These are phyloP conservation scores for Antheraea yamamai DNA, from an alignment of 2,888 invertebrate genomes.

Conservation along the genomic window DNA sequence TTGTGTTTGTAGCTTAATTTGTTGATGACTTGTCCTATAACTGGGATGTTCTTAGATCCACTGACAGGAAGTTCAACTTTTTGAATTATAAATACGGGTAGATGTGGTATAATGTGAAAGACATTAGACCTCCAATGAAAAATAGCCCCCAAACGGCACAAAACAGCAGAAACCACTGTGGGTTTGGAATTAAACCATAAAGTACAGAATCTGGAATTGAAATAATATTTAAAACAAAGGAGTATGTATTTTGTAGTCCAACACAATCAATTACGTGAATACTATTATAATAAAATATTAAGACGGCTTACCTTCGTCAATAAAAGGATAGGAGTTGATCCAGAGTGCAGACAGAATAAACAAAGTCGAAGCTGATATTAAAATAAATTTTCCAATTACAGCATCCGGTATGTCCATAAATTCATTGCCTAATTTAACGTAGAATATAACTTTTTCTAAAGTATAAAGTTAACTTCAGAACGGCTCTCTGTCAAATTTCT, in stretches of 20 bases:
- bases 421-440: background rate
- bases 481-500: slow-evolving; percentile 84
- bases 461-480: slow-evolving; percentile 71
- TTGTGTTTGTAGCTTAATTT: background rate
- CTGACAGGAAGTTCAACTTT: background rate
- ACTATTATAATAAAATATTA: background rate
- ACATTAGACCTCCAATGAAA: slow-evolving; percentile 85
- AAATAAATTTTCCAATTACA: slow-evolving; percentile 81
- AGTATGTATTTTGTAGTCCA: too few relatives aligned
- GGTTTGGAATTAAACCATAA: slow-evolving; percentile 76
- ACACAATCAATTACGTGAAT: too few relatives aligned
- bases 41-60: background rate
- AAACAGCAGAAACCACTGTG: slow-evolving; percentile 81
- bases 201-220: slow-evolving; percentile 74
- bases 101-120: slow-evolving; percentile 84
- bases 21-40: background rate
- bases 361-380: slow-evolving; percentile 74
- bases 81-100: slow-evolving; percentile 40
- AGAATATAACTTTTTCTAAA: slow-evolving; percentile 34
- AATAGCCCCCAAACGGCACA: slow-evolving; percentile 84
- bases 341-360: slow-evolving; percentile 84
- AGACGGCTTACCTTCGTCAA: slow-evolving; percentile 77
- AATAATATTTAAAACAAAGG: background rate
- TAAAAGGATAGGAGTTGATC: slow-evolving; percentile 86
- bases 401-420: slow-evolving; percentile 83